phyloP scores from a whole-genome alignment of 1,140 invertebrate species.

The Phymorhynchus buccinoides region DNA sequence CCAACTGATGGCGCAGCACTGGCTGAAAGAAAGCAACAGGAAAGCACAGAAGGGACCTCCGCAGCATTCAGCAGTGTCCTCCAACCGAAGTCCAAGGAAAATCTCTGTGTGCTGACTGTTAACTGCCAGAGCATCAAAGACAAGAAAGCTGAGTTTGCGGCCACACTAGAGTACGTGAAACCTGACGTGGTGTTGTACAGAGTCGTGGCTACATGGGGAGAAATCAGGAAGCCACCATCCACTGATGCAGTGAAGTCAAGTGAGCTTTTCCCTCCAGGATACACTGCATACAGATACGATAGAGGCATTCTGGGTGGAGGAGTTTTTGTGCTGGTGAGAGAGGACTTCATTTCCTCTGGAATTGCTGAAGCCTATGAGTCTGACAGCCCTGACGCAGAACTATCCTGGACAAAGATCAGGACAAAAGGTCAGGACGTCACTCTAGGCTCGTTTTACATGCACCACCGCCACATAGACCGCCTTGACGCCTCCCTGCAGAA shows the following conservation, averaged over 20 bases:
- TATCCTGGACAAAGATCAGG: conserved; percentile 43
- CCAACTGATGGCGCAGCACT: neutral
- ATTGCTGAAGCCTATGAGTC: conserved; percentile 35
- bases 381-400: conserved; percentile 47
- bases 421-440: conserved; percentile 23
- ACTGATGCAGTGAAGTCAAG: conserved; percentile 41
- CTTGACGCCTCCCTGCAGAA: neutral
- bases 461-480: conserved; percentile 2
- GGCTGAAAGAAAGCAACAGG: neutral
- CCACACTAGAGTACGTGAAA: conserved; percentile 40
- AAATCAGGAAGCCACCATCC: conserved; percentile 35
- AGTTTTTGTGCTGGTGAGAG: conserved; percentile 42
- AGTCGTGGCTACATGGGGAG: conserved; percentile 51
- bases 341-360: conserved; percentile 38
- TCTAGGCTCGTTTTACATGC: conserved; percentile 36
- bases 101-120: conserved; percentile 40
- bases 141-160: conserved; percentile 44
- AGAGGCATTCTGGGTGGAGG: conserved; percentile 40
- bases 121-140: conserved; percentile 46
- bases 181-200: conserved; percentile 49
- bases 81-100: neutral
- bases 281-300: conserved; percentile 41
- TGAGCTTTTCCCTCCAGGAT: conserved; percentile 43
- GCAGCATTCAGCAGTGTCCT: neutral
- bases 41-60: neutral